Evolutionary conservation across 2,797 vertebrate genomes (phyloP), one percentile per base, ranked within the genome.

Genomic region (Decapterus maruadsi): DNA sequence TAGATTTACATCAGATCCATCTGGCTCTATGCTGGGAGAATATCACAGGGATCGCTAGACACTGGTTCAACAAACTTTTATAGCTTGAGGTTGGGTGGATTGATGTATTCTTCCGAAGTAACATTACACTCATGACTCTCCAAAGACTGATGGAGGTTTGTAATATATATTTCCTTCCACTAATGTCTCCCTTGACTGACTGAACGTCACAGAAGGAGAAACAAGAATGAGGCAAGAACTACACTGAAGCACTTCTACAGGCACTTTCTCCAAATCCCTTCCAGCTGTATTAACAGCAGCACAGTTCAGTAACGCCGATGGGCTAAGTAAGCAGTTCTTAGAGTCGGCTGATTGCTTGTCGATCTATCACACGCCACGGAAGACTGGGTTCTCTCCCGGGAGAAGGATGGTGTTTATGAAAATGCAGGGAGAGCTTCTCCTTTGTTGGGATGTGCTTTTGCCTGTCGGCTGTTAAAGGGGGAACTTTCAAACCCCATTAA

Each of bases 131-230:
- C 85, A 75, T 4, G 77, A 62, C 81, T 90, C 82, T 88, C 89
- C 26, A 4, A 78, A 80, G 89, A 87, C 87, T 62, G 72, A 80
- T 86, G 78, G 76, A 85, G 73, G 78, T 78, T 83, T 78, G 76
- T 67, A 75, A 86, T 83, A 65, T 82, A 86, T 82, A 87, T 90
- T 91, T 84, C 81, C 85, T 77, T 55, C 77, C 75, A 31, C 86
- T 88, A 90, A 91, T 77, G 85, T 90, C 83, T 90, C 86, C 89
- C 89, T 70, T 38, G 84, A 85, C 90, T 79, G 80, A 71, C 80
- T 76, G 20, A 77, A 86, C 4, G 67, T 80, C 82, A 77, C 53
- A 69, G 74, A 75, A 87, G 80, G 68, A 77, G 82, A 55, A 64
- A 67, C 66, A 76, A 76, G 82, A 78, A 81, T 38, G 76, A 87